Percentiles rank a stretch among this genome's conserved stretches.
phyloP scores from a whole-genome alignment of 2,888 invertebrate genomes.

The Perdita meconis region DNA sequence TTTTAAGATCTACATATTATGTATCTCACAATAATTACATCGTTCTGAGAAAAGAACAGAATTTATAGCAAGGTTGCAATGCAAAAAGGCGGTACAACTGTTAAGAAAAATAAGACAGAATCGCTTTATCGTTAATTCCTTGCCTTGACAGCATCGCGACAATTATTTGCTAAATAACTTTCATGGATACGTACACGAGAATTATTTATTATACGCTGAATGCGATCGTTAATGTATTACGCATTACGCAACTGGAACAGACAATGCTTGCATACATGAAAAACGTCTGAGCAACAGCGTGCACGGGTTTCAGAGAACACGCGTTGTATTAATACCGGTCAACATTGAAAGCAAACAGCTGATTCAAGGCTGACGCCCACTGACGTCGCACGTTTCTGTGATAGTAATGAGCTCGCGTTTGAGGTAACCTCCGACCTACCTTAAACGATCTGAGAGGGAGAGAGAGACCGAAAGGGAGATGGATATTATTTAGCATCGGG shows the following conservation, averaged over 20 bases:
- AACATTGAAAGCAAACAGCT: constrained; percentile 79
- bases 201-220: constrained; percentile 16
- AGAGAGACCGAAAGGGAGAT: background rate
- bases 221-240: background rate
- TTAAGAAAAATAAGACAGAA: background rate
- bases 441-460: constrained; percentile 36
- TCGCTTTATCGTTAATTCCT: background rate
- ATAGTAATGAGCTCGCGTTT: constrained; percentile 54
- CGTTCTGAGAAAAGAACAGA: no score
- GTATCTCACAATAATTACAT: no score
- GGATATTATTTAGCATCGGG: background rate
- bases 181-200: background rate
- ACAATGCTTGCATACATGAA: constrained; percentile 8
- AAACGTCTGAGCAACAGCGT: constrained; percentile 22
- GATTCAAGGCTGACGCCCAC: constrained; percentile 76
- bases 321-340: constrained; percentile 73
- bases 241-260: background rate
- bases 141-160: background rate
- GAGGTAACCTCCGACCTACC: constrained; percentile 61
- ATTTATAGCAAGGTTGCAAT: background rate
- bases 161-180: constrained; percentile 3
- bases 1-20: no score
- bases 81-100: background rate
- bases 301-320: constrained; percentile 40
- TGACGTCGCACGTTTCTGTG: constrained; percentile 49